Percentiles rank a stretch among this genome's conserved stretches.
Evolutionary conservation across 2,888 invertebrate species (phyloP).

Genomic region (Caenorhabditis becei): DNA sequence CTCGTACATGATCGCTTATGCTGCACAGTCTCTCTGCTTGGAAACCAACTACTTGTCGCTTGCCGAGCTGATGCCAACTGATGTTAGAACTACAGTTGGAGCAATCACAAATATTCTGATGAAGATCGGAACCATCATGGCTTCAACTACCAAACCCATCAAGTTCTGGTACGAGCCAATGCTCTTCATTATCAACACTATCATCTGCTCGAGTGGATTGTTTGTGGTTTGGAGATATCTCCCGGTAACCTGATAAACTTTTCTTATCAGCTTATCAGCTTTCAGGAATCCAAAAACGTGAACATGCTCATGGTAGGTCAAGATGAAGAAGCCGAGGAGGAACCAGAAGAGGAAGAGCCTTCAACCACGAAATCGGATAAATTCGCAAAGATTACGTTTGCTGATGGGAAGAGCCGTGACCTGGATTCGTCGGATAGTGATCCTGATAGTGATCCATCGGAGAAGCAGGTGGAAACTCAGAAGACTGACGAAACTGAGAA

Average conservation of each 20-base stretch:
- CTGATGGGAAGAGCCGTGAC: not conserved
- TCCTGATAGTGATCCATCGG: not conserved
- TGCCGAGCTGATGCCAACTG: conserved; percentile 56
- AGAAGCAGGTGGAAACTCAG: too few species aligned
- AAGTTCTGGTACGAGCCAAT: conserved; percentile 51
- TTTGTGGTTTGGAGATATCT: conserved; percentile 35
- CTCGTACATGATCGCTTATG: conserved; percentile 44
- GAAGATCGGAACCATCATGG: conserved; percentile 49
- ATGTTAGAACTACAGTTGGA: conserved; percentile 40
- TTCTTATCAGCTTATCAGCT: not conserved
- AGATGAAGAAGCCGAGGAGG: conserved; percentile 29
- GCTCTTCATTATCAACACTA: conserved; percentile 42
- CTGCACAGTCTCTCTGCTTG: conserved; percentile 39
- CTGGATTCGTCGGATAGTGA: not conserved
- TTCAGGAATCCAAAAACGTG: conserved; percentile 48
- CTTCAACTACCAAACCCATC: conserved; percentile 50
- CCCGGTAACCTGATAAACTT: conserved; percentile 4
- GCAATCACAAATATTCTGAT: conserved; percentile 44
- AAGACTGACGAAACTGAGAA: too few species aligned
- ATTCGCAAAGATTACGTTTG: not conserved
- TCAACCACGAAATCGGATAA: not conserved
- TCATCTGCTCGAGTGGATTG: conserved; percentile 26
- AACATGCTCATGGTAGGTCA: conserved; percentile 46
- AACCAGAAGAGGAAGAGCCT: not conserved
- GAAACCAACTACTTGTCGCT: conserved; percentile 49